Evolutionary conservation across 2,797 vertebrate genomes (phyloP).

Genomic region (Pampus argenteus): DNA sequence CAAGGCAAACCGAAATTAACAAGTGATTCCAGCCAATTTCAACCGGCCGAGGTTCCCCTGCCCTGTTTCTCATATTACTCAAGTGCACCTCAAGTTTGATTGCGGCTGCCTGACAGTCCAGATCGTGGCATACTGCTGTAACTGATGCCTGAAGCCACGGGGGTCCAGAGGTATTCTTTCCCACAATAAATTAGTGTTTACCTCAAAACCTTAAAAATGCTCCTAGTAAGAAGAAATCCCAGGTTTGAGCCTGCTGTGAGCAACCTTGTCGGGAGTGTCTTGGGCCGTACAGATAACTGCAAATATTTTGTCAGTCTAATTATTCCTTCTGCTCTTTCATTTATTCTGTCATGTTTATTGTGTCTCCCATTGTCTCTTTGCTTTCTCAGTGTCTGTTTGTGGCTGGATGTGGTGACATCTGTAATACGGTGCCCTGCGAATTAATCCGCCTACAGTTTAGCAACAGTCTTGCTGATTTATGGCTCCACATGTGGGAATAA

Average conservation of each 20-base stretch:
- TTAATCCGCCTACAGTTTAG: conserved; percentile 14
- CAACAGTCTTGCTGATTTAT: conserved; percentile 42
- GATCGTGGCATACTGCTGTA: conserved; percentile 3
- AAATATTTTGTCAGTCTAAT: neutral
- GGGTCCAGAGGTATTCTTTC: too few species aligned
- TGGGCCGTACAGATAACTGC: neutral
- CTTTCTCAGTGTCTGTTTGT: neutral
- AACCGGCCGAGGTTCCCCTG: conserved; percentile 39
- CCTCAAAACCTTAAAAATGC: too few species aligned
- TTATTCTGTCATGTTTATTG: too few species aligned
- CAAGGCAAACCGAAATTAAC: conserved; percentile 45
- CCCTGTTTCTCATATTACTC: conserved; percentile 32
- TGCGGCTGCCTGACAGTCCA: conserved; percentile 1
- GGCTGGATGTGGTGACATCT: conserved; percentile 34
- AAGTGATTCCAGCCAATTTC: conserved; percentile 51
- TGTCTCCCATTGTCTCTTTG: neutral
- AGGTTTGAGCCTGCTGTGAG: too few species aligned
- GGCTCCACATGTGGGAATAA: conserved; percentile 57
- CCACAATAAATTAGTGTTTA: too few species aligned
- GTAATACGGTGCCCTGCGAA: conserved; percentile 3
- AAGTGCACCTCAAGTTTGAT: conserved; percentile 25
- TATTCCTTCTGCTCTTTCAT: neutral
- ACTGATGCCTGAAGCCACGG: conserved; percentile 15
- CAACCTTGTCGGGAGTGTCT: neutral
- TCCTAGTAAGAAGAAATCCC: too few species aligned